Evolutionary conservation across 2,888 invertebrate genomes (phyloP).

Genomic region (Nemotelus nigrinus): DNA sequence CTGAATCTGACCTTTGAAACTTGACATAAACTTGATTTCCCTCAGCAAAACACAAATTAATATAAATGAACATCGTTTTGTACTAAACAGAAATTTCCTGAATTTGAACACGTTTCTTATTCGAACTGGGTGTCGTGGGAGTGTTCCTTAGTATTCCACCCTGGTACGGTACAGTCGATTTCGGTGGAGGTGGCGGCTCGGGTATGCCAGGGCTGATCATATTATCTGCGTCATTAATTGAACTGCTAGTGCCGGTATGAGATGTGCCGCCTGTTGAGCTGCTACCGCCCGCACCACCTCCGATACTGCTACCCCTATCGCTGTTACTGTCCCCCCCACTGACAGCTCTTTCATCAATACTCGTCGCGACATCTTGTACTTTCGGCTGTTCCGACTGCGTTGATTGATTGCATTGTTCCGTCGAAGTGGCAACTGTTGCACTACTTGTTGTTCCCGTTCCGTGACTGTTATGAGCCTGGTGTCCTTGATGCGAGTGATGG

Average conservation of each 20-base stretch:
- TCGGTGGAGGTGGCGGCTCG: constrained; percentile 70
- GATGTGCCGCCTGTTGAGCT: constrained; percentile 63
- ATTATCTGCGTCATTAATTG: constrained; percentile 62
- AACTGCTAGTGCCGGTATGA: neutral
- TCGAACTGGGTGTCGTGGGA: constrained; percentile 73
- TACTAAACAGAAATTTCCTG: constrained; percentile 87
- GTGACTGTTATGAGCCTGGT: constrained; percentile 11
- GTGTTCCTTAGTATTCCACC: constrained; percentile 72
- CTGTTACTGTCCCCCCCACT: constrained; percentile 53
- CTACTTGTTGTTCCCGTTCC: constrained; percentile 40
- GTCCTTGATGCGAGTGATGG: constrained; percentile 35
- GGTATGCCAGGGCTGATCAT: constrained; percentile 66
- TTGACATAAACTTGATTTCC: too few relatives aligned
- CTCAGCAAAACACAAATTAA: too few relatives aligned
- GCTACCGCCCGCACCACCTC: constrained; percentile 63
- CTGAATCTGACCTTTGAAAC: too few relatives aligned
- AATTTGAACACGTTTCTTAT: constrained; percentile 91
- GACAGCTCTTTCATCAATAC: constrained; percentile 50
- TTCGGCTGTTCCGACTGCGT: constrained; percentile 53
- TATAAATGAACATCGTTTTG: neutral
- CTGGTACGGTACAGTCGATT: constrained; percentile 62
- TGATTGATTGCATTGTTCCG: constrained; percentile 54
- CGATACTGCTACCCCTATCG: constrained; percentile 55
- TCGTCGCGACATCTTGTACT: constrained; percentile 53
- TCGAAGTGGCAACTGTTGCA: constrained; percentile 43